Conservation (phyloP, 2,888 invertebrate species). For the Tetragonula carbonaria region DNA sequence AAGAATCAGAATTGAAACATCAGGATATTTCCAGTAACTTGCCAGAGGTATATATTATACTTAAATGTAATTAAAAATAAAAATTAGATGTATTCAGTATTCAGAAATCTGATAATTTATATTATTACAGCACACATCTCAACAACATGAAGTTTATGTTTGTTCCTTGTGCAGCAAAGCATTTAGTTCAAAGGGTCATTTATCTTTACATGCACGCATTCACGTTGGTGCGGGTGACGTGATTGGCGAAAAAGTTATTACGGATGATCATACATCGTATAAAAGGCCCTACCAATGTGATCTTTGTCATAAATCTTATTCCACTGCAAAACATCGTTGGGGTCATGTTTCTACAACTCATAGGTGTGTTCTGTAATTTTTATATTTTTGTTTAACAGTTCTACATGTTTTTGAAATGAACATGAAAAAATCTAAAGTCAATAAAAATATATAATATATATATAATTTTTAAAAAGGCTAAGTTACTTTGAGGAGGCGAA, state of each 20-base stretch:
- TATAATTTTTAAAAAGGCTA: slow-evolving; percentile 7
- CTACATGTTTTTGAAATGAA: background rate
- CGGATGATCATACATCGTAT: slow-evolving; percentile 83
- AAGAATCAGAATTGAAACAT: slow-evolving; percentile 41
- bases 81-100: background rate
- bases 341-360: slow-evolving; percentile 84
- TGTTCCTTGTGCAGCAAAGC: slow-evolving; percentile 83
- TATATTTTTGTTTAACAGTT: background rate
- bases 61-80: background rate
- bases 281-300: slow-evolving; percentile 84
- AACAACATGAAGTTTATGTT: slow-evolving; percentile 83
- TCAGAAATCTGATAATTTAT: background rate
- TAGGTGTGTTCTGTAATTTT: slow-evolving; percentile 69
- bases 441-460: background rate
- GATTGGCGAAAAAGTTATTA: slow-evolving; percentile 82
- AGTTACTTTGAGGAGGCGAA: background rate
- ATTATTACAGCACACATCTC: slow-evolving; percentile 73
- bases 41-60: slow-evolving; percentile 34
- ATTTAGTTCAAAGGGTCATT: slow-evolving; percentile 84
- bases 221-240: slow-evolving; percentile 83
- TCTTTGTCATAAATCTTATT: slow-evolving; percentile 84
- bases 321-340: slow-evolving; percentile 84
- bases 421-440: background rate
- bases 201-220: slow-evolving; percentile 83
- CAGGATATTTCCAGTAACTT: slow-evolving; percentile 31